phyloP scores from a whole-genome alignment of 1,140 invertebrate genomes.

The Drosophila setifemur region DNA sequence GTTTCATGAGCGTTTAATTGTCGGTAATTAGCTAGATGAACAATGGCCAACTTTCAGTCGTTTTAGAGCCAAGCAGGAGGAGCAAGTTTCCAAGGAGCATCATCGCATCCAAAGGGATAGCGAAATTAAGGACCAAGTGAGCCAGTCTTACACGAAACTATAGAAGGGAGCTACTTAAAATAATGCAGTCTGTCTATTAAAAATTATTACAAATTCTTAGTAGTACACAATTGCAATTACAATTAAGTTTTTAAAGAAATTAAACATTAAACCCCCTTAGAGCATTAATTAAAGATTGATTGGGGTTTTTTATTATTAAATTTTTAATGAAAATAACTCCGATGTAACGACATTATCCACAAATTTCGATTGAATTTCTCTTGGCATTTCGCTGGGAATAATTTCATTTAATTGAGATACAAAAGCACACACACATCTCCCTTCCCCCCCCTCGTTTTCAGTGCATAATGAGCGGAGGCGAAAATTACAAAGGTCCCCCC shows the following conservation, averaged over 20 bases:
- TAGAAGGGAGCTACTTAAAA: too few relatives aligned
- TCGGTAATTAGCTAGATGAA: slow-evolving; percentile 63
- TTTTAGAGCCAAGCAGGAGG: slow-evolving; percentile 17
- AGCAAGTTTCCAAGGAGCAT: slow-evolving; percentile 15
- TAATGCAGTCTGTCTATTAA: too few relatives aligned
- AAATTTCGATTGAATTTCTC: slow-evolving; percentile 19
- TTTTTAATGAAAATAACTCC: slow-evolving; percentile 21
- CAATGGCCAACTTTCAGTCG: slow-evolving; percentile 42
- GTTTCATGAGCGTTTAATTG: slow-evolving; percentile 66
- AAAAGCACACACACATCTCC: slow-evolving; percentile 12
- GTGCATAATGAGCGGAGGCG: slow-evolving; percentile 47
- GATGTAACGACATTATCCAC: slow-evolving; percentile 7
- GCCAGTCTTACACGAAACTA: too few relatives aligned
- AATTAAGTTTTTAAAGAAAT: too few relatives aligned
- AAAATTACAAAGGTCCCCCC: slow-evolving; percentile 36
- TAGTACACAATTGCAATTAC: too few relatives aligned
- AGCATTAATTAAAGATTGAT: too few relatives aligned
- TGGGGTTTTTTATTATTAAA: too few relatives aligned
- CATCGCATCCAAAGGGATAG: neutral
- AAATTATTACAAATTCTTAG: too few relatives aligned
- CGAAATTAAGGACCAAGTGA: slow-evolving; percentile 2
- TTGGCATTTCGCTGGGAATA: slow-evolving; percentile 38
- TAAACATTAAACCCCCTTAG: too few relatives aligned
- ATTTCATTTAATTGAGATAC: slow-evolving; percentile 40
- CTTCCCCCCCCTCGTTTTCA: neutral